A percentile compares a stretch with the other conserved stretches of the same genome.
Evolutionary conservation across 92 coral and sea anemone species (phyloP).

Genomic region (Metridium senile): DNA sequence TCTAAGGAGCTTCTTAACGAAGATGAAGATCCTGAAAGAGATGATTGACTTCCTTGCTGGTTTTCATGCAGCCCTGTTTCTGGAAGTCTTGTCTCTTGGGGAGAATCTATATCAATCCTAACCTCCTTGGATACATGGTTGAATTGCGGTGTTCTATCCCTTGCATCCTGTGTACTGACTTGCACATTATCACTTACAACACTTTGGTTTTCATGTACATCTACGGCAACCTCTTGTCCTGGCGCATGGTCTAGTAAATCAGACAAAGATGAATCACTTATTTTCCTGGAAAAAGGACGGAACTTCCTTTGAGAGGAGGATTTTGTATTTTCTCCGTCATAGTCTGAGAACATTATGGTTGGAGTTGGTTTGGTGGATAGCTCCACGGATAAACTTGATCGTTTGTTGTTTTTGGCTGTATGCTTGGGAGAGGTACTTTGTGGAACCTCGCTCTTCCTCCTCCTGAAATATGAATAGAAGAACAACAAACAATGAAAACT

Average conservation of each 20-base stretch:
- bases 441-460: conserved; percentile 14
- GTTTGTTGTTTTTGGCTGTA: conserved; percentile 1
- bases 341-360: conserved; percentile 36
- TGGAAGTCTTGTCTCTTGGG: neutral
- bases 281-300: conserved; percentile 29
- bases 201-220: conserved; percentile 12
- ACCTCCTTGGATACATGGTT: neutral
- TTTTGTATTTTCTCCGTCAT: neutral
- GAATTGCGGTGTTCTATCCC: too few relatives aligned
- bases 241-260: neutral
- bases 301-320: neutral
- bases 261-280: conserved; percentile 25
- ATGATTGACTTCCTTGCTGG: neutral
- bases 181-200: neutral
- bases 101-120: conserved; percentile 12
- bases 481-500: neutral
- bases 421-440: neutral
- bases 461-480: neutral
- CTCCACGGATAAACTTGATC: conserved; percentile 8
- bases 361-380: conserved; percentile 15
- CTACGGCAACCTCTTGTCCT: neutral
- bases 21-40: neutral
- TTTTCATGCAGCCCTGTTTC: neutral
- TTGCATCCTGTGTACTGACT: neutral
- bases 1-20: neutral